Evolutionary conservation across 2,797 vertebrate species (phyloP).

Genomic region (Chrysocyon brachyurus): DNA sequence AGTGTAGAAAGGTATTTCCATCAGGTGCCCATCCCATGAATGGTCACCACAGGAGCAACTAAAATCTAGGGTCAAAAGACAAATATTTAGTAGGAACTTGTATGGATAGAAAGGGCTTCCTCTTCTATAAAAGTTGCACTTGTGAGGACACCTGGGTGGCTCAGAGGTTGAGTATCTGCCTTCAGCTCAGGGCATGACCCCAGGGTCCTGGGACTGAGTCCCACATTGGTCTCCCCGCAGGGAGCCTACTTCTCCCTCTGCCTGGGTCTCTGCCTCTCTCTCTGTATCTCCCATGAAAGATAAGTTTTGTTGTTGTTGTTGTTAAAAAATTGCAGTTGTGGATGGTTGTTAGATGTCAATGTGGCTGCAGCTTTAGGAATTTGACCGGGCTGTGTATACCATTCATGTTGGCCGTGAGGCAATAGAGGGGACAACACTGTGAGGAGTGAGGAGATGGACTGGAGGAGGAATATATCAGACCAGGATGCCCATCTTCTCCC

Average conservation of each 20-base stretch:
- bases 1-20: neutral
- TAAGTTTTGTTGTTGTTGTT: too few species aligned
- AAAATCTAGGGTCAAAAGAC: neutral
- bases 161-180: too few species aligned
- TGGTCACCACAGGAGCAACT: neutral
- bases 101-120: neutral
- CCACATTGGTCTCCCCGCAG: too few species aligned
- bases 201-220: too few species aligned
- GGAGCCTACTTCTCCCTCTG: too few species aligned
- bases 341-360: neutral
- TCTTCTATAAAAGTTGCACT: neutral
- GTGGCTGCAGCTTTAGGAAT: neutral
- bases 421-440: neutral
- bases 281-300: too few species aligned
- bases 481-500: neutral
- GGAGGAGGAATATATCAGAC: neutral
- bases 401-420: too few species aligned
- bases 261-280: too few species aligned
- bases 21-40: neutral
- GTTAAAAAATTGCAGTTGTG: too few species aligned
- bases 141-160: neutral
- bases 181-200: too few species aligned
- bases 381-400: neutral
- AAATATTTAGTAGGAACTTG: neutral
- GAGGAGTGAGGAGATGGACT: neutral